Evolutionary conservation across 2,113 vertebrate genomes (phyloP), one percentile per base, ranked within the genome.

Genomic region (Eidolon helvum): DNA sequence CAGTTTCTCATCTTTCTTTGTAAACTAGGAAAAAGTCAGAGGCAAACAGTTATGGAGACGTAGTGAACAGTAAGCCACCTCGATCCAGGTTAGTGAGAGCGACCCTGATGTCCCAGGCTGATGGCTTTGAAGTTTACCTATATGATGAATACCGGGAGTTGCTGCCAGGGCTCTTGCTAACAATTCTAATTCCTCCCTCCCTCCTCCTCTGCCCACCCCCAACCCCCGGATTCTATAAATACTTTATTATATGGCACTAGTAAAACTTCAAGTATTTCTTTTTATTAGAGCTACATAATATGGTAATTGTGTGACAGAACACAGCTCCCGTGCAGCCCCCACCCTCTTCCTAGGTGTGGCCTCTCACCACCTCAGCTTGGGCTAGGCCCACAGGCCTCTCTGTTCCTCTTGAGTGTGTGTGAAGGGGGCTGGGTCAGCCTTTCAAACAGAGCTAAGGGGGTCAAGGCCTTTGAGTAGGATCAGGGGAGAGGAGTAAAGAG

Each of bases 171-270:
- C 82, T 83, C 48, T 90, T 38, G 40, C 79, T 91, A 94, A 97
- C 97, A 96, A 98, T 96, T 97, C 94, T 12, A 57, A 91, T 96
- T 84, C 74, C 96, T 79, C 89, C 87, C 66, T 63, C 65, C 82
- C 38, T 92, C 61, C 40, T 38, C 69, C 65, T 91, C 96, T 96
- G 45, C 83, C 68, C 86, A 55, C 83, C 59, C 69, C 92, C 69
- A 28, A 40, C 68, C 83, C 97, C 98, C 97, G 50, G 98, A 98
- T 98, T 98, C 98, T 99, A 99, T 99, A 99, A 99, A 99, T 99
- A 99, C 98, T 99, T 99, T 99, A 99, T 98, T 99, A 98, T 98
- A 98, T 99, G 98, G 98, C 98, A 97, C 98, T 98, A 98, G 98
- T 98, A 99, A 99, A 99, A 98, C 98, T 98, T 98, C 98, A 98